Percentiles rank a stretch among this genome's conserved stretches.
Evolutionary conservation across 1,140 invertebrate genomes (phyloP).

Genomic region (Drosophila serrata): DNA sequence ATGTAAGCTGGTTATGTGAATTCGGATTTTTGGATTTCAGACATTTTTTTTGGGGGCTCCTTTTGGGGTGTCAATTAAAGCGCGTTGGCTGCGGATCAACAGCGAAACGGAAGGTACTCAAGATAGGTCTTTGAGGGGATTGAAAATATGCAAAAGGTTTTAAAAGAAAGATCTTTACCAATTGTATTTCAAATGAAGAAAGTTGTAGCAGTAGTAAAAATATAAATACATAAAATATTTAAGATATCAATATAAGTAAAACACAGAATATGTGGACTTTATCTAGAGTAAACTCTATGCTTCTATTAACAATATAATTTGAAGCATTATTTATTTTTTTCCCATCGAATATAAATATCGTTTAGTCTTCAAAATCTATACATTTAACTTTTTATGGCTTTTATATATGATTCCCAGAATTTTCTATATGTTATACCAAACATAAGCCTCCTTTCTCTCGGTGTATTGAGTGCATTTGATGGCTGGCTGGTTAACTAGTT

Average conservation of each 20-base stretch:
- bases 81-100: slow-evolving; percentile 29
- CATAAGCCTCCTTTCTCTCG: background rate
- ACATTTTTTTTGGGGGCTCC: background rate
- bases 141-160: background rate
- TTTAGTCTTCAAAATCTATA: background rate
- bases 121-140: background rate
- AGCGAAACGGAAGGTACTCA: slow-evolving; percentile 2
- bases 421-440: no score
- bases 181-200: background rate
- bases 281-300: background rate
- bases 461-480: slow-evolving; percentile 34
- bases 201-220: accelerated
- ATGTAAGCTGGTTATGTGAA: slow-evolving; percentile 3
- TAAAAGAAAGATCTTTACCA: background rate
- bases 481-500: slow-evolving; percentile 22
- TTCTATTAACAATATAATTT: background rate
- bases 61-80: slow-evolving; percentile 66
- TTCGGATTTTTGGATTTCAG: slow-evolving; percentile 11
- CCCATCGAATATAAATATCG: no score
- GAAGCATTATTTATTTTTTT: no score
- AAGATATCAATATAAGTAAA: background rate
- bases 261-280: background rate
- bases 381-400: background rate
- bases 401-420: no score
- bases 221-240: background rate